Evolutionary conservation across 2,113 vertebrate genomes (phyloP), one percentile per base, ranked within the genome.

Genomic region (Fregetta grallaria): DNA sequence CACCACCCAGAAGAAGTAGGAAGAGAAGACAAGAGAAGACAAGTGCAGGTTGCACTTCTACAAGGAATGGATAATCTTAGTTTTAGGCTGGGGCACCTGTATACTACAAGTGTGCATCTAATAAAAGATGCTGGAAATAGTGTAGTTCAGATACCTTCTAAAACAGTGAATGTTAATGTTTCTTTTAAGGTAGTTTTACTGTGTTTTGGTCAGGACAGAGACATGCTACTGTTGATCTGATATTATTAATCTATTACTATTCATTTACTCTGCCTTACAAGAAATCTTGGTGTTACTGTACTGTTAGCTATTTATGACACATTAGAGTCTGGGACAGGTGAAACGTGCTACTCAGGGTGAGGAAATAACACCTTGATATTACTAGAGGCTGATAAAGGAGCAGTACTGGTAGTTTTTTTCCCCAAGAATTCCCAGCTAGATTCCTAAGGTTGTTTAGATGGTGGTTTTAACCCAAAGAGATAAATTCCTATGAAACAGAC

Each of bases 371-470:
- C 32, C n/a, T 47, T 44, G 44, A 23, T 40, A 42, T 25, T 27
- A 34, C 11, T 34, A 32, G 36, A 75, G 34, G 49, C 12, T 61
- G 27, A 29, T 32, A 70, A 88, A 88, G 27, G 22, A 77, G 6
- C 2, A 63, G 13, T 30, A 16, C 16, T 74, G 52, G 12, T 32
- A 1, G 1, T 32, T 34, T 47, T 66, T 20, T 1, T 0, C 40
- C 12, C 11, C 5, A 63, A 11, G 7, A 42, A 29, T 27, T 68
- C 56, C 47, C 56, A 52, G 4, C 16, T 40, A 40, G 7, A 56
- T 49, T 85, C 15, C 66, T 34, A 53, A 56, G 13, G 23, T 16
- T 36, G 26, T 45, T 82, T 40, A 63, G 17, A 26, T 20, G 19
- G 13, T 61, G n/a, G 10, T 32, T 91, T 81, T 81, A 82, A 63